Conservation (phyloP, 2,113 vertebrate species). For the Benitochromis conjunctus region DNA sequence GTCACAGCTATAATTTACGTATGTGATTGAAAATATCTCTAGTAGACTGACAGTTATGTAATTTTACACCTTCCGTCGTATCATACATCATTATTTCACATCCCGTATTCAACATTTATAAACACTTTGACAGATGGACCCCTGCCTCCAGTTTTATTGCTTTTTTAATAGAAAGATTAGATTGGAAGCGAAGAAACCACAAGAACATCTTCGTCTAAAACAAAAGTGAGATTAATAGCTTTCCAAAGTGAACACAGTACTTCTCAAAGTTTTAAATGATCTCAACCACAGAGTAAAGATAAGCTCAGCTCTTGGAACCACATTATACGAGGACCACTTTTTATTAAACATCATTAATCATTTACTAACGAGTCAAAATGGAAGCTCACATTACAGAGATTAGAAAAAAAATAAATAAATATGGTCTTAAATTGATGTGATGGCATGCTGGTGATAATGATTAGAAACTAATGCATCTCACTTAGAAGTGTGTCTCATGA, state of each 20-base stretch:
- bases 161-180: not conserved
- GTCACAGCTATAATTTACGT: not conserved
- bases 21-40: not conserved
- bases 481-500: not conserved
- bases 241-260: not conserved
- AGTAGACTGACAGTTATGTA: not conserved
- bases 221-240: not conserved
- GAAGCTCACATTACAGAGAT: not conserved
- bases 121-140: not conserved
- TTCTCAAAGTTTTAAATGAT: not conserved
- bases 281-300: not conserved
- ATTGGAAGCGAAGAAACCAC: not conserved
- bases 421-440: not conserved
- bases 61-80: not conserved
- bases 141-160: not conserved
- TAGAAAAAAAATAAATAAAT: not conserved
- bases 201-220: not conserved
- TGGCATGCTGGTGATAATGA: not conserved
- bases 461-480: not conserved
- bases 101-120: not conserved
- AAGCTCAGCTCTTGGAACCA: not conserved
- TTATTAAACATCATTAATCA: not conserved
- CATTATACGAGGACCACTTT: not conserved
- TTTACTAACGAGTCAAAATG: not conserved
- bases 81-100: not conserved